Conservation (phyloP, 1,140 invertebrate species). For the Branchinecta lynchi region DNA sequence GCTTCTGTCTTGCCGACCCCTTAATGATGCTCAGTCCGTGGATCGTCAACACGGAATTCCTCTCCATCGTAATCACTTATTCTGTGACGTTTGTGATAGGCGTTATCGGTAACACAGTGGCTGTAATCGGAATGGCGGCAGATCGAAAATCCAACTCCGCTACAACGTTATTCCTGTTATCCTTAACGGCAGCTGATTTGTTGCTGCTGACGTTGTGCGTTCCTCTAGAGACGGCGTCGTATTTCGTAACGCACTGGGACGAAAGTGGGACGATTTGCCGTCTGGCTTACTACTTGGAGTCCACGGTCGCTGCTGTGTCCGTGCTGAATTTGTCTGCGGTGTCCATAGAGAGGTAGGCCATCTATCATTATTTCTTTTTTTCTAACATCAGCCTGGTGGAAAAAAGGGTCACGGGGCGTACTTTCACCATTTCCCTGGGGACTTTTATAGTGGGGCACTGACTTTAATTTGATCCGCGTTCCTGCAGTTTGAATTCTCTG, state of each 20-base stretch:
- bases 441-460: too few relatives aligned
- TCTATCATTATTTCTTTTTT: neutral
- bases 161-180: conserved; percentile 29
- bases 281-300: conserved; percentile 30
- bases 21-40: conserved; percentile 31
- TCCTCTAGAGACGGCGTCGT: conserved; percentile 32
- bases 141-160: conserved; percentile 26
- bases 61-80: conserved; percentile 31
- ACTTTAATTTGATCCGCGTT: too few relatives aligned
- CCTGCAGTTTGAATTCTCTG: too few relatives aligned
- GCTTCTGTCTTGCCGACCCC: conserved; percentile 26
- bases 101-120: conserved; percentile 26
- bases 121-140: conserved; percentile 26
- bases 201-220: conserved; percentile 33
- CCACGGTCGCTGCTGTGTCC: conserved; percentile 31
- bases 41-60: conserved; percentile 28
- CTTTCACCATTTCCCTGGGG: too few relatives aligned
- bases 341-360: conserved; percentile 31
- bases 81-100: conserved; percentile 32
- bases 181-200: conserved; percentile 33
- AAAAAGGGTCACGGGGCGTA: too few relatives aligned
- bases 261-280: conserved; percentile 31
- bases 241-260: conserved; percentile 31
- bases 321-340: conserved; percentile 34
- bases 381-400: too few relatives aligned